Conservation (phyloP, 1,140 invertebrate genomes). For the Philaenus spumarius region DNA sequence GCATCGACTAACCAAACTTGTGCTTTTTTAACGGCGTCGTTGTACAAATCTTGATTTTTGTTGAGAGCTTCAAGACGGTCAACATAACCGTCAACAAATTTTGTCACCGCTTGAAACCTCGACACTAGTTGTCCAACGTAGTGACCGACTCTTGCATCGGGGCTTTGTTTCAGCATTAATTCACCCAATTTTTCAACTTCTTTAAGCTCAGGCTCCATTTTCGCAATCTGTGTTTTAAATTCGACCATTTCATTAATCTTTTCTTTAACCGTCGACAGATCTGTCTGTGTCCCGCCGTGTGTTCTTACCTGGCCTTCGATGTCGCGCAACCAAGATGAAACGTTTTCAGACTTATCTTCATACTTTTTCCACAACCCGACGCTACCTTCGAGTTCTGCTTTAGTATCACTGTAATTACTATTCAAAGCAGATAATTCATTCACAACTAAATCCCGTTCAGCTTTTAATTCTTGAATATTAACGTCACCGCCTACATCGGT, state of each 20-base stretch:
- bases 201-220: constrained; percentile 57
- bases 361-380: constrained; percentile 74
- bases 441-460: constrained; percentile 55
- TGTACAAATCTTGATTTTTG: constrained; percentile 43
- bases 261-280: constrained; percentile 58
- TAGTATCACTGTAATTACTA: constrained; percentile 58
- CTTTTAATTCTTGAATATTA: constrained; percentile 52
- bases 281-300: constrained; percentile 62
- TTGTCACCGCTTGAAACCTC: constrained; percentile 66
- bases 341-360: constrained; percentile 56
- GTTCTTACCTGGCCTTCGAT: constrained; percentile 70
- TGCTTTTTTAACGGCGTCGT: constrained; percentile 57
- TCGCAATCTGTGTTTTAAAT: constrained; percentile 53
- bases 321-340: constrained; percentile 79
- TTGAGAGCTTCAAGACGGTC: constrained; percentile 24
- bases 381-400: constrained; percentile 59
- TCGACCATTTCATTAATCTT: constrained; percentile 63
- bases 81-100: constrained; percentile 47
- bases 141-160: constrained; percentile 72
- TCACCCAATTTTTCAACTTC: constrained; percentile 60
- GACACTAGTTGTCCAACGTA: constrained; percentile 69
- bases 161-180: constrained; percentile 63
- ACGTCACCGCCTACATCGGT: constrained; percentile 59
- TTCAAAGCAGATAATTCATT: constrained; percentile 62
- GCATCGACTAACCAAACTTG: constrained; percentile 73